These are phyloP conservation scores for Drosophila picticornis DNA, from an alignment of 2,888 invertebrate species.

Conservation along the genomic window DNA sequence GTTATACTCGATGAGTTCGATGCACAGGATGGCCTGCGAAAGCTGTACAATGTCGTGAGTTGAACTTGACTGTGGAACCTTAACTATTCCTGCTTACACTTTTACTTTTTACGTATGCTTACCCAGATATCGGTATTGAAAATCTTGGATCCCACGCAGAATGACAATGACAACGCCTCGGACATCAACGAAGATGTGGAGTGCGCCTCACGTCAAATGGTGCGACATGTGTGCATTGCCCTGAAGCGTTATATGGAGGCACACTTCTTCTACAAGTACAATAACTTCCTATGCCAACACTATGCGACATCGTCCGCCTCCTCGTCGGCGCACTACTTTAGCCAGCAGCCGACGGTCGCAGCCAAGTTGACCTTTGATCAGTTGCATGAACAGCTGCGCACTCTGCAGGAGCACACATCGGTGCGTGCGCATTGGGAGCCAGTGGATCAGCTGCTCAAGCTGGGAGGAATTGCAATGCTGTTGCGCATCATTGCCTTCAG, in stretches of 20 bases:
- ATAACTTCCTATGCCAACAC: conserved; percentile 88
- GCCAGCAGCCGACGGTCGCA: conserved; percentile 86
- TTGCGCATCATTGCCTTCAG: conserved; percentile 95
- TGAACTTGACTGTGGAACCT: background rate
- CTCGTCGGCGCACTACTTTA: conserved; percentile 79
- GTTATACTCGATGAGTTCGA: conserved; percentile 98
- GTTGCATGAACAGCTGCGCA: conserved; percentile 94
- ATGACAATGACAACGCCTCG: conserved; percentile 87
- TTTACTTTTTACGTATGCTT: background rate
- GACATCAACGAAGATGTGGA: conserved; percentile 93
- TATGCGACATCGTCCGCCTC: conserved; percentile 81
- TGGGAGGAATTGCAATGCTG: conserved; percentile 93
- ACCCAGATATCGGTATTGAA: conserved; percentile 92
- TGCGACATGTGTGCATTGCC: conserved; percentile 95
- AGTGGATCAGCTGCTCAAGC: conserved; percentile 93
- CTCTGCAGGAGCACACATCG: conserved; percentile 91
- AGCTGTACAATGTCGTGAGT: conserved; percentile 93
- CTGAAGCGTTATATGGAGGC: conserved; percentile 96
- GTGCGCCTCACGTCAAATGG: conserved; percentile 95
- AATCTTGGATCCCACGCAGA: conserved; percentile 89
- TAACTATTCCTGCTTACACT: background rate
- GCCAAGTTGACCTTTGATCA: conserved; percentile 91
- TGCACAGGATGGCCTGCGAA: conserved; percentile 94
- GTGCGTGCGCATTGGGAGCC: conserved; percentile 94
- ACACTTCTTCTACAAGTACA: conserved; percentile 93